A percentile compares a stretch with the other conserved stretches of the same genome.
phyloP scores from a whole-genome alignment of 2,888 invertebrate genomes.

The Lasius platythorax region DNA sequence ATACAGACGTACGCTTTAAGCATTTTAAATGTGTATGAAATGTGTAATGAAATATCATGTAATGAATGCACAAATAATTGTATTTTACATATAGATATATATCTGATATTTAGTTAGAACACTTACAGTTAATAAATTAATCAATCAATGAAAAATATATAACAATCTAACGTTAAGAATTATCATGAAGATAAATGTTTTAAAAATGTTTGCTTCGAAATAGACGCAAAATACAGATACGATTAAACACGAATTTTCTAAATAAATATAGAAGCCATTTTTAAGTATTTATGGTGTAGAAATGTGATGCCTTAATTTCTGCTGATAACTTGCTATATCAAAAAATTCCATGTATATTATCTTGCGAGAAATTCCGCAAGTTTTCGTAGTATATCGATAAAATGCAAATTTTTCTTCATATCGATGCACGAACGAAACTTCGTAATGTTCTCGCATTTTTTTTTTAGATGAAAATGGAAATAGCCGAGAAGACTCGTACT shows the following conservation, averaged over 20 bases:
- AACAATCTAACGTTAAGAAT: too few species aligned
- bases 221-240: background rate
- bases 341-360: background rate
- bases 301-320: background rate
- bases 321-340: background rate
- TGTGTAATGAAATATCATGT: background rate
- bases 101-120: too few species aligned
- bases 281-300: background rate
- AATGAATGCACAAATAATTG: background rate
- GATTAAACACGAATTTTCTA: background rate
- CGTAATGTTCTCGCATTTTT: conserved; percentile 20
- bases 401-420: background rate
- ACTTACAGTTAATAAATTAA: background rate
- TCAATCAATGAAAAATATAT: background rate
- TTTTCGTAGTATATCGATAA: background rate
- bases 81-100: too few species aligned
- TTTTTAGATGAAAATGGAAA: conserved; percentile 89
- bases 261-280: background rate
- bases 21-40: background rate
- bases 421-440: background rate
- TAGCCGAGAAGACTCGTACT: conserved; percentile 90
- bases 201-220: too few species aligned
- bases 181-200: too few species aligned
- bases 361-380: background rate
- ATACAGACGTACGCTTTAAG: background rate